phyloP scores from a whole-genome alignment of 2,888 invertebrate genomes.

The Oxyteleia sp. region DNA sequence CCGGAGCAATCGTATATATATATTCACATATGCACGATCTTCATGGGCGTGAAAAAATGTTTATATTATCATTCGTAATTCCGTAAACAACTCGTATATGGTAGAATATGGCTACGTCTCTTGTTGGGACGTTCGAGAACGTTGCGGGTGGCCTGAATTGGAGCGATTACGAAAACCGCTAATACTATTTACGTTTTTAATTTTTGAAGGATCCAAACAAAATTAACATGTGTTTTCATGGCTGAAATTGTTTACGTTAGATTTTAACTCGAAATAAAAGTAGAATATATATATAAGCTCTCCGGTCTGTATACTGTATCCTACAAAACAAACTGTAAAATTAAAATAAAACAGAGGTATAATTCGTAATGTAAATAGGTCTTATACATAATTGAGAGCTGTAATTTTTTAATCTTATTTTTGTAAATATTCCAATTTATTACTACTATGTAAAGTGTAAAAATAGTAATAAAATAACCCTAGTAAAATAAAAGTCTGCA shows the following conservation, averaged over 20 bases:
- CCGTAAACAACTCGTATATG: slow-evolving; percentile 84
- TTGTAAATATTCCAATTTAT: no score
- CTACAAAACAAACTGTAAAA: no score
- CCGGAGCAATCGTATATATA: slow-evolving; percentile 78
- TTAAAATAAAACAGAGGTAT: no score
- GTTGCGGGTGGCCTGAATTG: slow-evolving; percentile 85
- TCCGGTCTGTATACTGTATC: no score
- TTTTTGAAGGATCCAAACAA: slow-evolving; percentile 25
- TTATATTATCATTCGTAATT: slow-evolving; percentile 88
- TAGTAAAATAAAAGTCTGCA: no score
- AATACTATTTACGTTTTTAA: slow-evolving; percentile 45
- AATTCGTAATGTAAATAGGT: no score
- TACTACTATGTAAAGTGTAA: no score
- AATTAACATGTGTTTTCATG: slow-evolving; percentile 1
- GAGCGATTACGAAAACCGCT: slow-evolving; percentile 67
- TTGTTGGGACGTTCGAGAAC: slow-evolving; percentile 74
- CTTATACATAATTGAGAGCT: no score
- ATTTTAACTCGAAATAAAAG: background rate
- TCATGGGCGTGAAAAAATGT: slow-evolving; percentile 87
- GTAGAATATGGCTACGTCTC: slow-evolving; percentile 68
- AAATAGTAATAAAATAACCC: no score
- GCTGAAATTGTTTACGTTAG: background rate
- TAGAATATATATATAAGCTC: no score
- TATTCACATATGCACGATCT: slow-evolving; percentile 79
- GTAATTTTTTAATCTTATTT: no score